These are phyloP conservation scores for Heliconius hewitsoni DNA, from an alignment of 1,140 invertebrate species.

Conservation along the genomic window DNA sequence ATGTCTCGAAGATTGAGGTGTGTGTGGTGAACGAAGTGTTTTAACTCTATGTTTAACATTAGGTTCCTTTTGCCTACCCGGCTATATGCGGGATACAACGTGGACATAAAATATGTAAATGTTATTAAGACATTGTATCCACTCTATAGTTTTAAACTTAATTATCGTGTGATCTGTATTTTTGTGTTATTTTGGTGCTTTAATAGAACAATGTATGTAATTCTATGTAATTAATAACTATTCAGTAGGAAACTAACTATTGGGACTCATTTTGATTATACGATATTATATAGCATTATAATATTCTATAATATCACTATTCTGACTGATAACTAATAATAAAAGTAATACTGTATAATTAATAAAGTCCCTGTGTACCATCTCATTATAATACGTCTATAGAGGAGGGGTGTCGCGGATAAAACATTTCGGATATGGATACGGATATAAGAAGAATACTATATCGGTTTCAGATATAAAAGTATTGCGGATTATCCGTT, in stretches of 20 bases:
- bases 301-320: slow-evolving; percentile 1
- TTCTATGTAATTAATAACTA: background rate
- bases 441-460: too few relatives aligned
- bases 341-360: background rate
- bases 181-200: background rate
- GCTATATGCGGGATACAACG: too few relatives aligned
- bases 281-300: background rate
- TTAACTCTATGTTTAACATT: too few relatives aligned
- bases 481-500: too few relatives aligned
- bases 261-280: background rate
- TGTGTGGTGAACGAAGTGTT: too few relatives aligned
- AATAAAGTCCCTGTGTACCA: background rate
- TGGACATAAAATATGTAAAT: background rate
- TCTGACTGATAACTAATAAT: background rate
- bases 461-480: too few relatives aligned
- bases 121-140: background rate
- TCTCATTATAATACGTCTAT: background rate
- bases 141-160: background rate
- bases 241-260: background rate
- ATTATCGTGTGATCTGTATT: background rate
- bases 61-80: too few relatives aligned
- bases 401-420: too few relatives aligned
- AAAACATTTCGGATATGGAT: too few relatives aligned
- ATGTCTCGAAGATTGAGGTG: too few relatives aligned
- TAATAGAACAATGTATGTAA: slow-evolving; percentile 5